Evolutionary conservation across 1,140 invertebrate genomes (phyloP), one percentile per base, ranked within the genome.

Genomic region (Harpegnathos saltator): DNA sequence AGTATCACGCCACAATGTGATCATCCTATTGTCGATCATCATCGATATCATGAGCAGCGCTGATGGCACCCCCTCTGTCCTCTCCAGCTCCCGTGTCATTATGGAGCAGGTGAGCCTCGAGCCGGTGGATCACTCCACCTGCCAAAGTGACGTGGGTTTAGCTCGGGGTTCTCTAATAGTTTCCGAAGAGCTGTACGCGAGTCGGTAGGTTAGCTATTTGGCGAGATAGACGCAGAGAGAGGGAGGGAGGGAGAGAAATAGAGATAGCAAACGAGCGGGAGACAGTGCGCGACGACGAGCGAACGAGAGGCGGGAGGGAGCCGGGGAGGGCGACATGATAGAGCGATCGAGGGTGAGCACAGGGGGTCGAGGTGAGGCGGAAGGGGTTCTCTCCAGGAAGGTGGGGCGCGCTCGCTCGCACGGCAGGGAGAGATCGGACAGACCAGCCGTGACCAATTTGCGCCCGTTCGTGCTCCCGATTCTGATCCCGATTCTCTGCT

Each of bases 371-470:
- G n/a, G n/a, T n/a, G n/a, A n/a, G n/a, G n/a, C 38, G 63, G 54
- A 66, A 29, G 22, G 66, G 75, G 54, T 11, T 26, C 17, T 14
- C 11, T 14, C 19, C 4, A 9, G 48, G 9, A 22, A 68, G 44
- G 48, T 4, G 19, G 44, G 19, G 65, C 2, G 65, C 2, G 17
- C 14, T 33, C 44, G 61, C 78, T 74, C 38, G 84, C 62, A 77
- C 71, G 71, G 59, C 68, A 82, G 71, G 83, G 90, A 91, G 90
- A 91, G 91, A 93, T 93, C 91, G 91, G 92, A 89, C 90, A 92
- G 91, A 93, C 93, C 93, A 94, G 90, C 93, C 92, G 93, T 93
- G 92, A 93, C 93, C 93, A 94, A 94, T 94, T 94, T 93, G 92
- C 92, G 93, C 93, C 91, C 89, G 91, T 92, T 91, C 89, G 87